phyloP scores from a whole-genome alignment of 2,888 invertebrate genomes.

The Choristoneura rosaceana region DNA sequence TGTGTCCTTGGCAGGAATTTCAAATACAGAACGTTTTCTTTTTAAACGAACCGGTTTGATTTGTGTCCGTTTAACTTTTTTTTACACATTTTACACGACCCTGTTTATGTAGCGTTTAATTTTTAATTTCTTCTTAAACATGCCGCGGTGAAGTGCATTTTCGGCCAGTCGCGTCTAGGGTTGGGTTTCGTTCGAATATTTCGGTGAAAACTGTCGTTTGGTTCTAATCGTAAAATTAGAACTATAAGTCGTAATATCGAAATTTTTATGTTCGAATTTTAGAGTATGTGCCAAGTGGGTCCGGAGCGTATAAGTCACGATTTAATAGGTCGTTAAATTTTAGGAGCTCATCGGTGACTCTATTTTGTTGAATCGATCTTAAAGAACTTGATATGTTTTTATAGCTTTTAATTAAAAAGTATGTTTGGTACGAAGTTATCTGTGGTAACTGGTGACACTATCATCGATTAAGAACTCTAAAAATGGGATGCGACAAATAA shows the following conservation, averaged over 20 bases:
- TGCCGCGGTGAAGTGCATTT: slow-evolving; percentile 16
- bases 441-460: neutral
- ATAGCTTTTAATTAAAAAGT: slow-evolving; percentile 54
- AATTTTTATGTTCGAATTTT: slow-evolving; percentile 74
- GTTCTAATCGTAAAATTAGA: slow-evolving; percentile 80
- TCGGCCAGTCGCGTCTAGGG: neutral
- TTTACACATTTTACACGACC: slow-evolving; percentile 28
- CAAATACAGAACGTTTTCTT: slow-evolving; percentile 60
- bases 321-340: slow-evolving; percentile 83
- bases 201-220: slow-evolving; percentile 59
- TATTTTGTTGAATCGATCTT: slow-evolving; percentile 67
- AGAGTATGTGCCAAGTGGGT: slow-evolving; percentile 53
- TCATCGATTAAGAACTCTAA: neutral
- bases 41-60: slow-evolving; percentile 71
- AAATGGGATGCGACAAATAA: neutral
- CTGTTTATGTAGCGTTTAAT: slow-evolving; percentile 56
- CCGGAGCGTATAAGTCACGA: slow-evolving; percentile 70
- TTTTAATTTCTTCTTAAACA: slow-evolving; percentile 50
- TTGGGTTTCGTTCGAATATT: slow-evolving; percentile 8
- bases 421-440: neutral
- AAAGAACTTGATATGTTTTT: slow-evolving; percentile 44
- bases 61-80: slow-evolving; percentile 52
- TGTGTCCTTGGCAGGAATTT: slow-evolving; percentile 82
- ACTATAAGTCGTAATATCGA: slow-evolving; percentile 82
- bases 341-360: slow-evolving; percentile 70